These are phyloP conservation scores for Enteromius argenteus DNA, from an alignment of 2,797 vertebrate species.

Conservation along the genomic window DNA sequence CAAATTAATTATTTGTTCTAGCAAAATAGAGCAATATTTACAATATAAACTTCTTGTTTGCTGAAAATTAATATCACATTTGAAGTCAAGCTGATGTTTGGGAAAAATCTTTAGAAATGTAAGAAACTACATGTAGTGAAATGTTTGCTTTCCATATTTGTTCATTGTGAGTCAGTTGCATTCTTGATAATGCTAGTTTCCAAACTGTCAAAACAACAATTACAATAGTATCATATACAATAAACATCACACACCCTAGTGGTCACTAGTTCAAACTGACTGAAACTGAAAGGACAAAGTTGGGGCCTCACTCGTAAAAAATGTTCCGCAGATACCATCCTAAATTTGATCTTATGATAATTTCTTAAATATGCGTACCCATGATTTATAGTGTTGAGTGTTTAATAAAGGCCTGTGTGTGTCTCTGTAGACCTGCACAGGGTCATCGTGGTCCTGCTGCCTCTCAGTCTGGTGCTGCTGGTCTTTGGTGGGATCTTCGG, in stretches of 20 bases:
- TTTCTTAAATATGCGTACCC: no score
- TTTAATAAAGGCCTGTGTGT: background rate
- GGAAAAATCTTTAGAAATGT: background rate
- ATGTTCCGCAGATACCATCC: no score
- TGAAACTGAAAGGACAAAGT: background rate
- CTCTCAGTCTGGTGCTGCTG: conserved; percentile 80
- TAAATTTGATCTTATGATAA: no score
- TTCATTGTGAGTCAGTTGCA: background rate
- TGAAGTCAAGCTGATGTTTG: background rate
- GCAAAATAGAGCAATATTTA: background rate
- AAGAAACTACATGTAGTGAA: background rate
- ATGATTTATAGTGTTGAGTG: background rate
- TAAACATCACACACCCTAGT: background rate
- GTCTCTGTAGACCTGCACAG: conserved; percentile 75
- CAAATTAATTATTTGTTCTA: background rate
- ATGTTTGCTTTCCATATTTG: background rate
- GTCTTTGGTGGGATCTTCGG: conserved; percentile 82
- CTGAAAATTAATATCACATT: background rate
- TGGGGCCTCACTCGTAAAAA: background rate
- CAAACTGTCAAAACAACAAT: background rate
- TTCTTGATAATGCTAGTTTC: no score
- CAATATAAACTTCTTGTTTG: background rate
- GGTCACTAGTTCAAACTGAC: background rate
- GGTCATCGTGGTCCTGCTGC: conserved; percentile 80
- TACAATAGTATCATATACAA: background rate